Conservation (phyloP, 2,888 invertebrate genomes). For the Anarsia innoxiella region DNA sequence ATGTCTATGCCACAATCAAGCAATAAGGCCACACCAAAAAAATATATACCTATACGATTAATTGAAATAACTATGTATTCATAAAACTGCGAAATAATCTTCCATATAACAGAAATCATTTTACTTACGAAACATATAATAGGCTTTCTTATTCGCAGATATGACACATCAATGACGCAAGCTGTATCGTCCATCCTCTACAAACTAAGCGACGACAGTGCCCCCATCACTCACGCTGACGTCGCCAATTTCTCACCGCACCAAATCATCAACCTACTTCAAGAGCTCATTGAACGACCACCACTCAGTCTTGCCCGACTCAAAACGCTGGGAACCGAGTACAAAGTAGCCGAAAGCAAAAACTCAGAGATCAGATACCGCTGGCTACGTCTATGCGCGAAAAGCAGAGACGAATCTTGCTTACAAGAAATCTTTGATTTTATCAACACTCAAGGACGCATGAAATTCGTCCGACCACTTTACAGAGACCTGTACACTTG, state of each 20-base stretch:
- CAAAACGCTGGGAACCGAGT: constrained; percentile 76
- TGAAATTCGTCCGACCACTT: constrained; percentile 93
- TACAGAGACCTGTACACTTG: constrained; percentile 89
- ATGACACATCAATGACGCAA: constrained; percentile 79
- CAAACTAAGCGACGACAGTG: constrained; percentile 41
- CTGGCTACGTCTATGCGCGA: constrained; percentile 87
- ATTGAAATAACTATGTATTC: too few relatives aligned
- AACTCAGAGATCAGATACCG: constrained; percentile 85
- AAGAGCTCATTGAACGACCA: constrained; percentile 74
- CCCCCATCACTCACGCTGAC: constrained; percentile 65
- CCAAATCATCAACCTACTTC: constrained; percentile 80
- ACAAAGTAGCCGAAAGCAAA: constrained; percentile 77
- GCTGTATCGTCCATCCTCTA: constrained; percentile 74
- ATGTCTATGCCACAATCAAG: too few relatives aligned
- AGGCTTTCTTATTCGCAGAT: constrained; percentile 59
- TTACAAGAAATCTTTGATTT: constrained; percentile 83
- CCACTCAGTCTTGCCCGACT: constrained; percentile 73
- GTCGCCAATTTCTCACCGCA: constrained; percentile 71
- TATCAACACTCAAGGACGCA: constrained; percentile 88
- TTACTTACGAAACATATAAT: too few relatives aligned
- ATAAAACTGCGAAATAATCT: too few relatives aligned
- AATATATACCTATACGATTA: too few relatives aligned
- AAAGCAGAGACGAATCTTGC: constrained; percentile 79
- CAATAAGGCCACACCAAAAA: too few relatives aligned
- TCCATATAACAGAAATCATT: too few relatives aligned